phyloP scores from a whole-genome alignment of 2,888 invertebrate genomes.

The Polia nebulosa region DNA sequence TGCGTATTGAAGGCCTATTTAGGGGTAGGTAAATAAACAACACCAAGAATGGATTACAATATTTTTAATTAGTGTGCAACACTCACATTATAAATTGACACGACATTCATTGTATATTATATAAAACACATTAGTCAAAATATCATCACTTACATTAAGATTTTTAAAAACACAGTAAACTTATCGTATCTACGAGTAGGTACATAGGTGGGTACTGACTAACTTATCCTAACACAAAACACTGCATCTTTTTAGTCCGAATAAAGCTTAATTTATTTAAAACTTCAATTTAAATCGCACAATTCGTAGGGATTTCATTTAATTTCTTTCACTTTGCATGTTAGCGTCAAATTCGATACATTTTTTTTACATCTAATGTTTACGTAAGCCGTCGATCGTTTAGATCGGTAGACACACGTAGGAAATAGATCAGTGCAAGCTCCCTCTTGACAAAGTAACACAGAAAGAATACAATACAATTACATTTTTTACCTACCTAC shows the following conservation, averaged over 20 bases:
- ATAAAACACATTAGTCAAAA: neutral
- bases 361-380: neutral
- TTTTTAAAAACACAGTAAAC: neutral
- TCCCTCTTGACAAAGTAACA: neutral
- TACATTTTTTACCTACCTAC: no score
- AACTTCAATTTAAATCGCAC: neutral
- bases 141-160: neutral
- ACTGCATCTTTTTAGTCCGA: neutral
- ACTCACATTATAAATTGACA: constrained; percentile 1
- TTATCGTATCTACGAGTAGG: neutral
- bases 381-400: neutral
- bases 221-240: neutral
- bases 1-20: neutral
- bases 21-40: neutral
- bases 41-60: neutral
- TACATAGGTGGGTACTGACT: neutral
- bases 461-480: neutral
- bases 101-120: neutral
- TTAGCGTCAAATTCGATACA: neutral
- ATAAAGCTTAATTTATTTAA: neutral
- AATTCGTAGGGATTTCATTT: neutral
- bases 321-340: neutral
- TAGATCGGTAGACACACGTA: neutral
- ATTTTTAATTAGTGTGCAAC: neutral
- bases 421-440: neutral